Conservation (phyloP, 2,888 invertebrate species). For the Scaptodrosophila latifasciaeformis region DNA sequence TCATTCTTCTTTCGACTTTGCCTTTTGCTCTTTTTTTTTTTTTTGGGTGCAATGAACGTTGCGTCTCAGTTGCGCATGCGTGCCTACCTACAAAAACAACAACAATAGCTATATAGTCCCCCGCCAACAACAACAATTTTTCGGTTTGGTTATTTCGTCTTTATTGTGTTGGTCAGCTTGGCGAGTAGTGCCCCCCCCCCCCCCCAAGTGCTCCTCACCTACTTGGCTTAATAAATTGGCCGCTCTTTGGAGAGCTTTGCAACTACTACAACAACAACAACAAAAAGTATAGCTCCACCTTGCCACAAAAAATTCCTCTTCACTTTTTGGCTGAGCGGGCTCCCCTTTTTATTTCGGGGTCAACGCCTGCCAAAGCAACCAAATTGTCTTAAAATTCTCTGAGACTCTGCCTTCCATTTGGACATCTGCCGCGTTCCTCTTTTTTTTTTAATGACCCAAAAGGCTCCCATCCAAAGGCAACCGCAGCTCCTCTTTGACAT, state of each 20-base stretch:
- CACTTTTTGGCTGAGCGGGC: slow-evolving; percentile 11
- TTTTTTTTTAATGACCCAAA: not conserved
- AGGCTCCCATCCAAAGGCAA: not conserved
- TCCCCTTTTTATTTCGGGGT: slow-evolving; percentile 60
- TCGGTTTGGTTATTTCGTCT: slow-evolving; percentile 55
- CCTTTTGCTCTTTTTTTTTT: slow-evolving; percentile 18
- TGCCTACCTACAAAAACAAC: slow-evolving; percentile 34
- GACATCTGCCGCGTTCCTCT: slow-evolving; percentile 44
- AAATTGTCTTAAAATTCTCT: slow-evolving; percentile 26
- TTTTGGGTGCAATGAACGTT: slow-evolving; percentile 66
- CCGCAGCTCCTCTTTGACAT: slow-evolving; percentile 8
- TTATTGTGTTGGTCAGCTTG: too few relatives aligned
- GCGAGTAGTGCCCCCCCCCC: too few relatives aligned
- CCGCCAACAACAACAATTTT: slow-evolving; percentile 27
- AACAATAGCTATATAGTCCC: not conserved
- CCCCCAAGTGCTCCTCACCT: too few relatives aligned
- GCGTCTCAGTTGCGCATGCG: slow-evolving; percentile 62
- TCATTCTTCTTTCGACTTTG: slow-evolving; percentile 50
- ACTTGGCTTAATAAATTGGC: slow-evolving; percentile 62
- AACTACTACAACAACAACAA: too few relatives aligned
- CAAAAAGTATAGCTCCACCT: slow-evolving; percentile 43
- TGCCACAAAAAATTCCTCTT: slow-evolving; percentile 50
- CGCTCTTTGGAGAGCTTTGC: slow-evolving; percentile 40
- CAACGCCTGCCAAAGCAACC: slow-evolving; percentile 39
- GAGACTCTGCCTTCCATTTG: slow-evolving; percentile 30